Conservation (phyloP, 2,797 vertebrate genomes). For the Pseudochromis fuscus region DNA sequence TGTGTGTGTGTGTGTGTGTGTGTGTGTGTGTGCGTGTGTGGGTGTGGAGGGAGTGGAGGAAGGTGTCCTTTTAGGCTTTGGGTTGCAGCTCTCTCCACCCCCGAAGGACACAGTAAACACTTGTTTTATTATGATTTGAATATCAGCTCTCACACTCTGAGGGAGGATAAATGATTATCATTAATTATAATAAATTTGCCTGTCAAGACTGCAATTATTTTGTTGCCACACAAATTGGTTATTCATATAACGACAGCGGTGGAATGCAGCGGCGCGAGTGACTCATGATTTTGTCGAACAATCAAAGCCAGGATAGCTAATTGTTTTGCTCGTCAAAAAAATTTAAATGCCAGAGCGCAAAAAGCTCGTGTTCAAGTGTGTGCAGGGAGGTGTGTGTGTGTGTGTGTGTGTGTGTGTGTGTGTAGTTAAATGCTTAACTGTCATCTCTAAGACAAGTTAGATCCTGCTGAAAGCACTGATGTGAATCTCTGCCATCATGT, state of each 20-base stretch:
- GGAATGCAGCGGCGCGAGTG: slow-evolving; percentile 81
- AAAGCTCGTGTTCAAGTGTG: not conserved
- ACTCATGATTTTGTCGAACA: slow-evolving; percentile 83
- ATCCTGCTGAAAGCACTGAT: slow-evolving; percentile 23
- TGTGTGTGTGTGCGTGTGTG: not conserved
- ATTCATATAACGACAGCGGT: slow-evolving; percentile 71
- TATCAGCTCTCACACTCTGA: slow-evolving; percentile 76
- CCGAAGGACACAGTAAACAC: slow-evolving; percentile 69
- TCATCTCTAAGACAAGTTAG: slow-evolving; percentile 27
- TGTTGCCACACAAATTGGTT: slow-evolving; percentile 86
- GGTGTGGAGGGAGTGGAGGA: not conserved
- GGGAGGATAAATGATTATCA: slow-evolving; percentile 85
- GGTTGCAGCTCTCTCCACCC: slow-evolving; percentile 63
- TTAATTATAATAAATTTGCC: slow-evolving; percentile 89
- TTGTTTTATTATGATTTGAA: slow-evolving; percentile 79
- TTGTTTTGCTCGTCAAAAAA: slow-evolving; percentile 55
- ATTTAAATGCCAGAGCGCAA: slow-evolving; percentile 20
- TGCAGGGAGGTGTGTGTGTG: not conserved
- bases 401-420: not conserved
- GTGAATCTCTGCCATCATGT: slow-evolving; percentile 4
- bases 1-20: slow-evolving; percentile 1
- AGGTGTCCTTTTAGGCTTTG: slow-evolving; percentile 63
- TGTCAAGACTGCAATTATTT: slow-evolving; percentile 88
- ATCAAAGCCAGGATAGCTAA: slow-evolving; percentile 75
- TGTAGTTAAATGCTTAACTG: slow-evolving; percentile 19